phyloP scores from a whole-genome alignment of 2,113 vertebrate species.

The Hippocampus barbouri region DNA sequence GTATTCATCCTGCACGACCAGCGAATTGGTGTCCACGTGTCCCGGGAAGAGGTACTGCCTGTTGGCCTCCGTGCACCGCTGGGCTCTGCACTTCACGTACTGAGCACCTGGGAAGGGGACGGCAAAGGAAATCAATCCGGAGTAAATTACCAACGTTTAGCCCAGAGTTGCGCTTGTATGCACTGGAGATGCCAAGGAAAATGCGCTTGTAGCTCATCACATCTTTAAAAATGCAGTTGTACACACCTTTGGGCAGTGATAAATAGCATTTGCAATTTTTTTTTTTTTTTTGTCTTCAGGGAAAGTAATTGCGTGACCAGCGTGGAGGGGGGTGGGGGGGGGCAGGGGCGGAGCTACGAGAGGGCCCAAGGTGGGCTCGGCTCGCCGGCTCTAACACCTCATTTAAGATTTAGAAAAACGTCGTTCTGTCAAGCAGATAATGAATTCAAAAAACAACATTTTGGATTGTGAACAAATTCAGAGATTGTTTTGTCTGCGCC shows the following conservation, averaged over 20 bases:
- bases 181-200: conserved; percentile 10
- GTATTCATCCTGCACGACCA: conserved; percentile 95
- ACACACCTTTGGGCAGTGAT: not conserved
- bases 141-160: conserved; percentile 43
- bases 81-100: conserved; percentile 90
- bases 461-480: too few species aligned
- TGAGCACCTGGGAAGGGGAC: conserved; percentile 77
- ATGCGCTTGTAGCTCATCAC: conserved; percentile 4
- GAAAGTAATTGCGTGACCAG: too few species aligned
- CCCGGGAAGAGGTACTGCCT: conserved; percentile 82
- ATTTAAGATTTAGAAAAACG: too few species aligned
- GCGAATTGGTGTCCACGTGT: conserved; percentile 86
- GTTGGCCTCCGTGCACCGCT: conserved; percentile 83
- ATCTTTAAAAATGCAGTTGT: conserved; percentile 10
- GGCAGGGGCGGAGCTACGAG: too few species aligned
- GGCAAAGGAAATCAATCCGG: conserved; percentile 44
- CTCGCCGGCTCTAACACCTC: too few species aligned
- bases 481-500: too few species aligned
- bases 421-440: too few species aligned
- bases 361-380: too few species aligned
- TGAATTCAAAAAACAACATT: too few species aligned
- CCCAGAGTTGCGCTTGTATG: conserved; percentile 19
- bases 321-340: too few species aligned
- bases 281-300: too few species aligned
- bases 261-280: too few species aligned